Base-by-base conservation (phyloP, 1,140 invertebrate species). In the Zaprionus kolodkinae region DNA sequence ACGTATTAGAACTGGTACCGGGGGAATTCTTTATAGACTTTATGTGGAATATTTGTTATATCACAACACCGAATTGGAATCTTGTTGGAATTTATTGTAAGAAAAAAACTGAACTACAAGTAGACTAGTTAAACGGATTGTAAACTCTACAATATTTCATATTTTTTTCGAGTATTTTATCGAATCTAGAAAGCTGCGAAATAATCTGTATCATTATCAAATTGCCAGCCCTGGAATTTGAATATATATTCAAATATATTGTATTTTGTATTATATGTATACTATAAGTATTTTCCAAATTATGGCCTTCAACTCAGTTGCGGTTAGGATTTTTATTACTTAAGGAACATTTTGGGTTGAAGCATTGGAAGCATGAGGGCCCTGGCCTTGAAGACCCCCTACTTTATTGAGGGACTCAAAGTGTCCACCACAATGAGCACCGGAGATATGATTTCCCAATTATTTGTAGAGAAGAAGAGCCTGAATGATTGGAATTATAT, bases 381-480 rank as follows among this genome's bases (percentile, higher is more conserved):
- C 21, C 21, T 79, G 65, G 30, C 40, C 15, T 36, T 86, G 6
- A 33, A n/a, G 15, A 57, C 21, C 1, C 76, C 27, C 1, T 79
- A 69, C 12, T 1, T 82, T 1, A 33, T 56, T 6, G 92, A 93
- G 64, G 67, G 89, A 1, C 5, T 91, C 1, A 93, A 93, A 74
- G 92, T 89, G 21, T 90, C 85, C 0, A 2, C 88, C 0, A 78
- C 94, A 11, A 93, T 94, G 93, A 89, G 84, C 6, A 45, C 77
- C 15, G 93, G 93, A 6, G 93, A 94, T 73, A 10, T 89, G 13
- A 84, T 93, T 12, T 89, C 93, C 2, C 93, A 94, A 78, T 76
- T 83, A 0, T 10, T 79, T 1, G 56, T 94, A 9, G 93, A 94
- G 62, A 90, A 92, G 45, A 89, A 70, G 38, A 5, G 52, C 1